Base-by-base conservation (phyloP, 2,797 vertebrate species). In the Yasuhikotakia modesta region DNA sequence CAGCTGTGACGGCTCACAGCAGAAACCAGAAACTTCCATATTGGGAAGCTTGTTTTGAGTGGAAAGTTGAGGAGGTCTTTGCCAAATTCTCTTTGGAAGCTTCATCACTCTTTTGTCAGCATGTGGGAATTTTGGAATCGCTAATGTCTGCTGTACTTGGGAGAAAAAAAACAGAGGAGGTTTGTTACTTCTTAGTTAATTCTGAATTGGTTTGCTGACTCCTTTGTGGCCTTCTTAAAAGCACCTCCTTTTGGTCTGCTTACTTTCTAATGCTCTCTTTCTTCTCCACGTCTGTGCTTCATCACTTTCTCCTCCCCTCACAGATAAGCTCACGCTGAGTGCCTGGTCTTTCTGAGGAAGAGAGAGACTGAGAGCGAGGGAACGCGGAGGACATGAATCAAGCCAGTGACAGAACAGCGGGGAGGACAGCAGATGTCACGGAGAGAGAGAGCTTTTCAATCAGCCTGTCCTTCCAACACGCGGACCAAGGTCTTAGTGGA, bases 401-500 rank as follows among this genome's bases (percentile, higher is more conserved):
- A 92, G 90, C 86, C 76, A 86, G 89, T 91, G 92, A 93, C 92
- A 92, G 90, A 93, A 88, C 91, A 91, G 89, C 87, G 22, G 92
- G 92, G 90, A 90, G 91, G 89, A 90, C 81, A 90, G 92, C 92
- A 93, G 92, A 93, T 93, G 92, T 92, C 92, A 90, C 86, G 80
- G 90, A 87, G 76, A 79, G 86, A 89, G 90, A 92, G 92, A 92
- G 93, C 92, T 93, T 93, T 94, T 94, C 93, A 93, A 93, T 94
- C 93, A 94, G 91, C 65, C 88, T 88, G 92, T 90, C 93, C 93
- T 94, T 94, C 91, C 90, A 89, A 92, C 84, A 88, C 57, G 53
- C 65, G 72, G 76, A 86, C 89, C 93, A 94, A 93, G 93, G 93
- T 94, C 4, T 57, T 22, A 57, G 53, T 57, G 27, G 39, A 43